Evolutionary conservation across 2,888 invertebrate genomes (phyloP), one percentile per base, ranked within the genome.

Genomic region (Magallana nippona): DNA sequence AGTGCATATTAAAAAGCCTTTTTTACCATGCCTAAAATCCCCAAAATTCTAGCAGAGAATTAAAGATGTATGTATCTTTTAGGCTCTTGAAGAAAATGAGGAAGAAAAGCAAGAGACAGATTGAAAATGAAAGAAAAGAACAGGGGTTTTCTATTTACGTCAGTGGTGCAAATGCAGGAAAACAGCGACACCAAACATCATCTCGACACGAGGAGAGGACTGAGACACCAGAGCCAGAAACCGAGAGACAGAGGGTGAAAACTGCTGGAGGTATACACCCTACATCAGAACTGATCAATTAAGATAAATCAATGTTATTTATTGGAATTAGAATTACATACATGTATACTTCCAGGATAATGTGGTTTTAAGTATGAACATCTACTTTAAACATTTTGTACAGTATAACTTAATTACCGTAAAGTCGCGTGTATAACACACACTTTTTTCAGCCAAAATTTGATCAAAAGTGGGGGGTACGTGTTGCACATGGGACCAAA

Each of bases 81-180:
- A 94, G 94, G 83, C 83, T 92, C 62, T 81, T 93, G 55, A 93
- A 92, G 84, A 89, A 90, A 81, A 85, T 94, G 55, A 87, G 92
- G 44, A 87, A 89, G 85, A 94, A 94, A 83, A 89, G 91, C 84
- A 89, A 88, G 58, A 86, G 87, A 78, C 91, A 93, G 86, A 91
- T 92, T 56, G 91, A 92, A 27, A 80, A 92, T 62, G 94, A 94
- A 85, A 87, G 91, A 78, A 93, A 92, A 83, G 94, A 94, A 86
- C 93, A 94, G 83, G 94, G 94, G 1, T 94, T 94, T 85, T 91
- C 93, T 58, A 87, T 94, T 55, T 94, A 94, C 87, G 90, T 94
- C 8, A 94, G 93, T 88, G 94, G 93, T 71, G 93, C 93, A 10
- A 93, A 93, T 85, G 85, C 87, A 83, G 27, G 55, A 71, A 84